Conservation (phyloP, 2,888 invertebrate species). For the Ophion slaviceki region DNA sequence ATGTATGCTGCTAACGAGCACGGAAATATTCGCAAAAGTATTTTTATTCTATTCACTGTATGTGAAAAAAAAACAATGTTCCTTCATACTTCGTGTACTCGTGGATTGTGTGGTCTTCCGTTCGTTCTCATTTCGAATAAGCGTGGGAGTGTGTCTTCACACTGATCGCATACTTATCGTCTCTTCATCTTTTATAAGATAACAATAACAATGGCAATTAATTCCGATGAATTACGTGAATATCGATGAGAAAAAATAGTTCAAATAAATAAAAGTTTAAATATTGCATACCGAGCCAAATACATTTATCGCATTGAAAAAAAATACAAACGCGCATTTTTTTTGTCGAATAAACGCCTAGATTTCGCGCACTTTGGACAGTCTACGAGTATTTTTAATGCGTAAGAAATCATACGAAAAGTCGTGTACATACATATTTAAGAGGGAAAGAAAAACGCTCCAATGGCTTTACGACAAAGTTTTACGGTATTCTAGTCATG, state of each 20-base stretch:
- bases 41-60: background rate
- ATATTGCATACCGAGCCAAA: conserved; percentile 45
- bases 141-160: background rate
- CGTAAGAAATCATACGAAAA: conserved; percentile 44
- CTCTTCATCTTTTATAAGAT: background rate
- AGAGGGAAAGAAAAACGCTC: conserved; percentile 78
- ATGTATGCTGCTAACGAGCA: too few species aligned
- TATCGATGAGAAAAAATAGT: background rate
- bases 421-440: conserved; percentile 55
- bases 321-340: background rate
- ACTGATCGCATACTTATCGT: background rate
- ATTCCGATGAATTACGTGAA: background rate
- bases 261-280: conserved; percentile 7
- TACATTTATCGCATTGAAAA: conserved; percentile 24
- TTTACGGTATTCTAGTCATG: conserved; percentile 73
- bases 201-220: background rate
- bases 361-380: conserved; percentile 16
- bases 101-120: conserved; percentile 19
- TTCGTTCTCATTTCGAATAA: background rate
- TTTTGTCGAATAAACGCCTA: background rate
- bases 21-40: too few species aligned
- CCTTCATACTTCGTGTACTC: conserved; percentile 35
- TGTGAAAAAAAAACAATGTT: conserved; percentile 15
- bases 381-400: conserved; percentile 36
- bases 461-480: conserved; percentile 72